These are phyloP conservation scores for Isurus oxyrinchus DNA, from an alignment of 2,113 vertebrate species.

Conservation along the genomic window DNA sequence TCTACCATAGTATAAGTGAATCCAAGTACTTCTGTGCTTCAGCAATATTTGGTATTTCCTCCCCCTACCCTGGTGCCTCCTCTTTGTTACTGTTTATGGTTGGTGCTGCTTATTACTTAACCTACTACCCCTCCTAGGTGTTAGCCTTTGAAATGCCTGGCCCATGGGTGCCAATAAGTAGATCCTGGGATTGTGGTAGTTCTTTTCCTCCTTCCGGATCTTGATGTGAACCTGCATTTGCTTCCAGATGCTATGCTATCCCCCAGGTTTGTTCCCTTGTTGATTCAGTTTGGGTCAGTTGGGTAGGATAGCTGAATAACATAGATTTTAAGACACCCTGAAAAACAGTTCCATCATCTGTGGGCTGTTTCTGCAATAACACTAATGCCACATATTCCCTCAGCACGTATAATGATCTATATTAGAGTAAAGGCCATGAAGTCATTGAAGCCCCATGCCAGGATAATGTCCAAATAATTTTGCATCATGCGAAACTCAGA, in stretches of 20 bases:
- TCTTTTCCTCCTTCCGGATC: background rate
- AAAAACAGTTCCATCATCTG: background rate
- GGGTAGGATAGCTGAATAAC: background rate
- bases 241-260: background rate
- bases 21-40: background rate
- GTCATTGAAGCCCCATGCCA: too few relatives aligned
- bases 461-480: background rate
- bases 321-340: background rate
- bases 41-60: background rate
- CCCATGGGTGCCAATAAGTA: background rate
- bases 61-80: background rate
- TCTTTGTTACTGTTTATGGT: background rate
- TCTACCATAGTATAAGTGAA: background rate
- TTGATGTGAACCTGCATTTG: background rate
- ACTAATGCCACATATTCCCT: too few relatives aligned
- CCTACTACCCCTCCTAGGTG: background rate
- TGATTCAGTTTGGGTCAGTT: background rate
- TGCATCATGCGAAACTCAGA: background rate
- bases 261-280: background rate
- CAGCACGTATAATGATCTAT: too few relatives aligned
- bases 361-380: background rate
- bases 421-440: too few relatives aligned
- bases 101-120: background rate
- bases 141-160: background rate
- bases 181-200: background rate